phyloP scores from a whole-genome alignment of 2,888 invertebrate species.

The Matsumyia berberina region DNA sequence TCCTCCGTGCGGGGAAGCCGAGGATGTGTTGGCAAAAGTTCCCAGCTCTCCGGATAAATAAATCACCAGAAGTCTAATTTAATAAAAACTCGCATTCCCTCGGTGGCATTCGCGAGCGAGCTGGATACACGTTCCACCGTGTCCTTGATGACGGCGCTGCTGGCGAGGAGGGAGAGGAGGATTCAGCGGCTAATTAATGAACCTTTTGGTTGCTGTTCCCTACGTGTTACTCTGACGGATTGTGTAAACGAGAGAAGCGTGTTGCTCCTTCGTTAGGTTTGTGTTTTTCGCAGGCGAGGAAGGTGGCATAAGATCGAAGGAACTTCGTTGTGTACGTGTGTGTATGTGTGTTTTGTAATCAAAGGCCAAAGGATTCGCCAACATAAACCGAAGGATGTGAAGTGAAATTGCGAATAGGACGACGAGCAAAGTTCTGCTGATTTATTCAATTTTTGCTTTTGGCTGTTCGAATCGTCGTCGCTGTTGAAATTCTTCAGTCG shows the following conservation, averaged over 20 bases:
- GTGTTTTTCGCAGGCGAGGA: slow-evolving; percentile 13
- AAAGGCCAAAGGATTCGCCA: slow-evolving; percentile 35
- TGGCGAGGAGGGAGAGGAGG: not conserved
- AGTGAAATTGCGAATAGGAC: slow-evolving; percentile 4
- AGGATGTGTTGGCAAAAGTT: slow-evolving; percentile 56
- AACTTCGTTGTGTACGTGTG: not conserved
- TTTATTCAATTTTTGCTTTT: slow-evolving; percentile 51
- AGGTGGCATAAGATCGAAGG: slow-evolving; percentile 14
- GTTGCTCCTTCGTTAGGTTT: slow-evolving; percentile 34
- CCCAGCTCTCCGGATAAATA: slow-evolving; percentile 57
- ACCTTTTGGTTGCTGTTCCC: slow-evolving; percentile 57
- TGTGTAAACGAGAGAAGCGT: slow-evolving; percentile 53
- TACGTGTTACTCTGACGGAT: slow-evolving; percentile 71
- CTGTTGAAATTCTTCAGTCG: not conserved
- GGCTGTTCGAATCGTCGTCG: not conserved
- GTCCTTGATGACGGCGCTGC: slow-evolving; percentile 39
- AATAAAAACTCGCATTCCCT: slow-evolving; percentile 61
- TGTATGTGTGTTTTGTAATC: slow-evolving; percentile 16
- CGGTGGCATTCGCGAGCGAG: slow-evolving; percentile 37
- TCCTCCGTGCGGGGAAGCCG: slow-evolving; percentile 1
- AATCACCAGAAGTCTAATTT: slow-evolving; percentile 73
- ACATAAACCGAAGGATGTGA: slow-evolving; percentile 16
- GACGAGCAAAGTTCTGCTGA: slow-evolving; percentile 52
- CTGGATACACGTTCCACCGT: slow-evolving; percentile 25
- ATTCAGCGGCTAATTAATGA: slow-evolving; percentile 70